Evolutionary conservation across 2,888 invertebrate species (phyloP).

Genomic region (Allacma fusca): DNA sequence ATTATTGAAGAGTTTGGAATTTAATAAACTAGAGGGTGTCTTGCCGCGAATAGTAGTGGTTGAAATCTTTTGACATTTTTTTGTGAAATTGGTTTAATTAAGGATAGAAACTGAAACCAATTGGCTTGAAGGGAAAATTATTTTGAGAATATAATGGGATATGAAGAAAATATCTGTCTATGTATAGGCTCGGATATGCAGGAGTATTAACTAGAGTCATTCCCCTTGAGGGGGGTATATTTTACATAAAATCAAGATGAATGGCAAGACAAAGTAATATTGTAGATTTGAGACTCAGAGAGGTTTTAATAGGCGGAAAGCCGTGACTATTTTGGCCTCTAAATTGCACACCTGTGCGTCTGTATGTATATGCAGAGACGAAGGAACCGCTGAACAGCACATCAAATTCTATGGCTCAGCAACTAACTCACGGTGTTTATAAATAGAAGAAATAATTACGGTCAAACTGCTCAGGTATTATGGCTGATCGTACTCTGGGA

Average conservation of each 20-base stretch:
- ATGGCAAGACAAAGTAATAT: no score
- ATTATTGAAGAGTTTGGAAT: background rate
- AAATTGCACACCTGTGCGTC: slow-evolving; percentile 29
- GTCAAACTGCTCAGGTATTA: background rate
- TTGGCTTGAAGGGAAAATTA: slow-evolving; percentile 28
- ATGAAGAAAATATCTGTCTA: slow-evolving; percentile 7
- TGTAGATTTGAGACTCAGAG: background rate
- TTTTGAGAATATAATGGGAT: background rate
- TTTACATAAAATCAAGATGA: no score
- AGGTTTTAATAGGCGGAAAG: slow-evolving; percentile 7
- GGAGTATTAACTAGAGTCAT: no score
- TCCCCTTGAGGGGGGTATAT: background rate
- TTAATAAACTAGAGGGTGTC: background rate
- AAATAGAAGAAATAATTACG: background rate
- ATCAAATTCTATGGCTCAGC: background rate
- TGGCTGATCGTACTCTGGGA: slow-evolving; percentile 17
- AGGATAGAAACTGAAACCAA: slow-evolving; percentile 33
- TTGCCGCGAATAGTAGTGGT: background rate
- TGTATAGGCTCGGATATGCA: background rate
- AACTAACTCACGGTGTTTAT: background rate
- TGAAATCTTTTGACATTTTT: slow-evolving; percentile 18
- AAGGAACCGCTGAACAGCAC: background rate
- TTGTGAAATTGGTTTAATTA: slow-evolving; percentile 19
- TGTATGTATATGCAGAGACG: slow-evolving; percentile 14
- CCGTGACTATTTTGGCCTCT: slow-evolving; percentile 45